A percentile compares a stretch with the other conserved stretches of the same genome.
Evolutionary conservation across 1,140 invertebrate species (phyloP).

Genomic region (Drosophila chauvacae): DNA sequence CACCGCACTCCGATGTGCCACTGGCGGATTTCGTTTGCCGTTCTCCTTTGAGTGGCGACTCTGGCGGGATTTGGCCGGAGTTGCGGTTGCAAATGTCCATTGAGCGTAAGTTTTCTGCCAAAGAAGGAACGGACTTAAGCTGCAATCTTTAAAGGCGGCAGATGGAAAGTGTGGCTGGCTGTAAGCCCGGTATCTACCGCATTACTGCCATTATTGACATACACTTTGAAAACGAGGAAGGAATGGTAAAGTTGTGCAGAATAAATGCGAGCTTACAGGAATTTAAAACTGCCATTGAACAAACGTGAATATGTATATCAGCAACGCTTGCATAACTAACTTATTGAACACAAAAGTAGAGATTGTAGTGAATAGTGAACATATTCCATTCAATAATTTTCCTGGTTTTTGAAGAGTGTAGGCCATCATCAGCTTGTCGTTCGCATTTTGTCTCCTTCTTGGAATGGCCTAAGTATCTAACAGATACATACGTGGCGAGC

Average conservation of each 20-base stretch:
- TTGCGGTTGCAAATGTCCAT: slow-evolving; percentile 17
- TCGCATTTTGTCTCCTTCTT: background rate
- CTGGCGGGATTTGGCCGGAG: slow-evolving; percentile 21
- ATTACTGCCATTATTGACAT: background rate
- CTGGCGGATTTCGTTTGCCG: slow-evolving; percentile 36
- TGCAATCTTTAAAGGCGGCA: slow-evolving; percentile 24
- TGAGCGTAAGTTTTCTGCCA: slow-evolving; percentile 23
- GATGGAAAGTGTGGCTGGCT: background rate
- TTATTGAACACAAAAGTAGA: no score
- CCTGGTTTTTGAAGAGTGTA: background rate
- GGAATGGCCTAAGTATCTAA: background rate
- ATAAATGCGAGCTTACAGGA: background rate
- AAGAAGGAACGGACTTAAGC: slow-evolving; percentile 27
- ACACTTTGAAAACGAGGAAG: background rate
- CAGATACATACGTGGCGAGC: slow-evolving; percentile 6
- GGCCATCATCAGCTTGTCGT: background rate
- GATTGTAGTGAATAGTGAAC: no score
- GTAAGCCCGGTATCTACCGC: slow-evolving; percentile 3
- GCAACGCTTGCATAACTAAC: no score
- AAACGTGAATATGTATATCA: no score
- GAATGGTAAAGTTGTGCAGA: background rate
- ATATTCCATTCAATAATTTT: background rate
- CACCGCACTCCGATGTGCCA: slow-evolving; percentile 28
- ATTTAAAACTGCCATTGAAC: background rate
- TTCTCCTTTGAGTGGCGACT: slow-evolving; percentile 16